A percentile compares a stretch with the other conserved stretches of the same genome.
These are phyloP conservation scores for Neosalanx taihuensis DNA, from an alignment of 2,797 vertebrate species.

Conservation along the genomic window DNA sequence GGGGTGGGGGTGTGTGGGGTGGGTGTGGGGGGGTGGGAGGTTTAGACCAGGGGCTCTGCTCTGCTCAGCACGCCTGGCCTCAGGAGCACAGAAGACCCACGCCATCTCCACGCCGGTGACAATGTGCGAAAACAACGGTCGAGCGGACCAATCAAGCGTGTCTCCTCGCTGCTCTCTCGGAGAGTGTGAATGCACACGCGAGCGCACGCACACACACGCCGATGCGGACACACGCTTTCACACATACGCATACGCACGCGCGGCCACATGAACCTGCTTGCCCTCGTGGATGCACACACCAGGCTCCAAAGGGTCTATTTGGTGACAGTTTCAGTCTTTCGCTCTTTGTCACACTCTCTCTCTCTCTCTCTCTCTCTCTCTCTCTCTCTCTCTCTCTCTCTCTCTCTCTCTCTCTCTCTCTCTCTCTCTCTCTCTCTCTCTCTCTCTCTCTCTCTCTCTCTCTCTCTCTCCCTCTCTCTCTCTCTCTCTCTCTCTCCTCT, in stretches of 20 bases:
- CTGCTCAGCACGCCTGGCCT: slow-evolving; percentile 58
- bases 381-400: slow-evolving; percentile 11
- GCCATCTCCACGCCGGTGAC: slow-evolving; percentile 84
- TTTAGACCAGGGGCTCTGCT: slow-evolving; percentile 59
- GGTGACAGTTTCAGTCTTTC: slow-evolving; percentile 1
- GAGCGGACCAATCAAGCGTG: slow-evolving; percentile 83
- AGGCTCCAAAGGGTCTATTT: background rate
- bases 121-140: slow-evolving; percentile 93
- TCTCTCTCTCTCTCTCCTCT: background rate
- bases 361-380: slow-evolving; percentile 10
- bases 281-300: too few species aligned
- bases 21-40: slow-evolving; percentile 53
- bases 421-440: slow-evolving; percentile 35
- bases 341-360: background rate
- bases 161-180: slow-evolving; percentile 66
- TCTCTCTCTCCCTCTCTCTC: slow-evolving; percentile 59
- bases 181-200: slow-evolving; percentile 61
- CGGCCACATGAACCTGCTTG: slow-evolving; percentile 1
- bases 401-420: slow-evolving; percentile 40
- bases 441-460: slow-evolving; percentile 29
- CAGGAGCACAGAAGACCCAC: slow-evolving; percentile 68
- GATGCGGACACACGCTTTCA: slow-evolving; percentile 14
- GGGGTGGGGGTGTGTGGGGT: slow-evolving; percentile 63
- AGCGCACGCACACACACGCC: slow-evolving; percentile 2
- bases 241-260: slow-evolving; percentile 32